These are phyloP conservation scores for Capreolus pygargus DNA, from an alignment of 2,113 vertebrate genomes.

Conservation along the genomic window DNA sequence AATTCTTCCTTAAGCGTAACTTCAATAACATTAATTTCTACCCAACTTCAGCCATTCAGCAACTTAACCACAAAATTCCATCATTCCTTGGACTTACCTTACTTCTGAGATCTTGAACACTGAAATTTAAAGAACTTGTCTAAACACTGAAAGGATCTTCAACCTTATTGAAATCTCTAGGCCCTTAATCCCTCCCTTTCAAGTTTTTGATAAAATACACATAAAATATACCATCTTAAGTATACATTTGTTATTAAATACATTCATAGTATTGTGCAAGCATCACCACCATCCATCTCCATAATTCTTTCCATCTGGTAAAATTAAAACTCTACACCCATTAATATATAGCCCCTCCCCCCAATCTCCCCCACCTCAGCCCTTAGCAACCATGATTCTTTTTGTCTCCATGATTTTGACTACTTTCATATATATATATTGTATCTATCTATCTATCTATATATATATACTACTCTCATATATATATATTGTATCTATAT, in stretches of 20 bases:
- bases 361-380: neutral
- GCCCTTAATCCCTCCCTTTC: neutral
- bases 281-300: neutral
- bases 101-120: neutral
- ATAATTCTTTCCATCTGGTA: neutral
- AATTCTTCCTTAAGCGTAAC: neutral
- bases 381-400: neutral
- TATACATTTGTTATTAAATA: neutral
- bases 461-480: neutral
- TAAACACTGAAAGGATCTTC: neutral
- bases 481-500: no score
- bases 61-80: neutral
- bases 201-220: neutral
- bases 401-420: neutral
- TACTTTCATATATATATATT: neutral
- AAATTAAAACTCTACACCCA: neutral
- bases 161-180: neutral
- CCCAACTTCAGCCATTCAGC: neutral
- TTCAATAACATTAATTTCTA: constrained; percentile 5
- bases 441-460: no score
- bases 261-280: neutral
- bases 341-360: neutral
- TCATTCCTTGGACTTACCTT: neutral
- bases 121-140: neutral
- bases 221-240: neutral